phyloP scores from a whole-genome alignment of 1,140 invertebrate genomes.

The Melitaea cinxia region DNA sequence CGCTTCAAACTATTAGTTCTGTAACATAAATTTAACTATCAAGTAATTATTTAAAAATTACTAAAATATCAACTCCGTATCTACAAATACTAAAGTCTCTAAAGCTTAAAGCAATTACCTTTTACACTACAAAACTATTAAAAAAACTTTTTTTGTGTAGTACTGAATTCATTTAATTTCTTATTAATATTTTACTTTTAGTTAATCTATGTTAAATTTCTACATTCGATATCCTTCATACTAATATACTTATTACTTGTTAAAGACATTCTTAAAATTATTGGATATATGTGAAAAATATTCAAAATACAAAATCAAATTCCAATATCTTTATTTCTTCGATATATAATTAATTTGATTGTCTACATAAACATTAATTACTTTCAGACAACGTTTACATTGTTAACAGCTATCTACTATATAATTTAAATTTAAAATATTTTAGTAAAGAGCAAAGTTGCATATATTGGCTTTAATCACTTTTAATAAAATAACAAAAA shows the following conservation, averaged over 20 bases:
- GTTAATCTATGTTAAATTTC: not conserved
- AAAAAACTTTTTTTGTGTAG: not conserved
- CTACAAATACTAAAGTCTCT: constrained; percentile 5
- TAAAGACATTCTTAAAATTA: not conserved
- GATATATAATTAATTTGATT: constrained; percentile 9
- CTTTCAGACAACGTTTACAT: not conserved
- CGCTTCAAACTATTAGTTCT: constrained; percentile 84
- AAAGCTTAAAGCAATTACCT: constrained; percentile 31
- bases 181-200: not conserved
- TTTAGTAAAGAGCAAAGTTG: not conserved
- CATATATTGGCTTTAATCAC: not conserved
- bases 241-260: not conserved
- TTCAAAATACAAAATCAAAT: constrained; percentile 12
- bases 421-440: not conserved
- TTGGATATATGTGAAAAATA: constrained; percentile 10
- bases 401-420: not conserved
- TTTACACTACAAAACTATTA: constrained; percentile 40
- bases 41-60: not conserved
- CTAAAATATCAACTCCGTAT: not conserved
- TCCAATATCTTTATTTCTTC: constrained; percentile 30
- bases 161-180: not conserved
- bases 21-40: constrained; percentile 48
- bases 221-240: not conserved
- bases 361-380: constrained; percentile 8
- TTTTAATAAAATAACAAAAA: constrained; percentile 1